Conservation (phyloP, 37 sponge, comb jelly and placozoan genomes). For the Aphrocallistes beatrix region DNA sequence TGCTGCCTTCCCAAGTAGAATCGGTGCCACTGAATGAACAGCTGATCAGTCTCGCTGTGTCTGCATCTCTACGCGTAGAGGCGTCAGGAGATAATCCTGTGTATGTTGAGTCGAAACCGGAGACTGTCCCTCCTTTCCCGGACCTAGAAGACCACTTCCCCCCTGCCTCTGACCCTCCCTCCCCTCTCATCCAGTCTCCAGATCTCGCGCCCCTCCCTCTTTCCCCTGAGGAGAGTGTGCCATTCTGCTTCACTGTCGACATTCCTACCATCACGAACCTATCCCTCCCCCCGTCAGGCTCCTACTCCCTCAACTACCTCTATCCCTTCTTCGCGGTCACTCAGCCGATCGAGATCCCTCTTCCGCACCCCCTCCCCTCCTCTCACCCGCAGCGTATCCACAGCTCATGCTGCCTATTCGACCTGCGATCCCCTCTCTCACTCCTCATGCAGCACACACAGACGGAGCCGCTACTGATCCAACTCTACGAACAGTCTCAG, state of each 20-base stretch:
- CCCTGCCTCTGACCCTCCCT: neutral
- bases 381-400: neutral
- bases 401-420: neutral
- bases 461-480: neutral
- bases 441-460: constrained; percentile 22
- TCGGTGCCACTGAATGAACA: neutral
- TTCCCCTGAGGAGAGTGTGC: neutral
- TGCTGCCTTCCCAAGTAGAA: neutral
- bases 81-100: neutral
- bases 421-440: neutral
- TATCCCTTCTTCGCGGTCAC: neutral
- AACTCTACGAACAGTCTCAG: neutral
- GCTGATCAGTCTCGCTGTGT: constrained; percentile 1
- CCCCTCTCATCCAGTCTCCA: neutral
- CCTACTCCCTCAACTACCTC: constrained; percentile 20
- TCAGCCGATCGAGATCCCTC: neutral
- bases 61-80: neutral
- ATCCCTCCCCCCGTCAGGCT: neutral
- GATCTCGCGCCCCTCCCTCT: neutral
- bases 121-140: constrained; percentile 3
- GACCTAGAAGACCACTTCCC: neutral
- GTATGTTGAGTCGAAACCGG: neutral
- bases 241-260: constrained; percentile 27
- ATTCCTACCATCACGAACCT: constrained; percentile 22
- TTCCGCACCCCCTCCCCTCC: neutral